These are phyloP conservation scores for Perdita meconis DNA, from an alignment of 2,888 invertebrate genomes.

Conservation along the genomic window DNA sequence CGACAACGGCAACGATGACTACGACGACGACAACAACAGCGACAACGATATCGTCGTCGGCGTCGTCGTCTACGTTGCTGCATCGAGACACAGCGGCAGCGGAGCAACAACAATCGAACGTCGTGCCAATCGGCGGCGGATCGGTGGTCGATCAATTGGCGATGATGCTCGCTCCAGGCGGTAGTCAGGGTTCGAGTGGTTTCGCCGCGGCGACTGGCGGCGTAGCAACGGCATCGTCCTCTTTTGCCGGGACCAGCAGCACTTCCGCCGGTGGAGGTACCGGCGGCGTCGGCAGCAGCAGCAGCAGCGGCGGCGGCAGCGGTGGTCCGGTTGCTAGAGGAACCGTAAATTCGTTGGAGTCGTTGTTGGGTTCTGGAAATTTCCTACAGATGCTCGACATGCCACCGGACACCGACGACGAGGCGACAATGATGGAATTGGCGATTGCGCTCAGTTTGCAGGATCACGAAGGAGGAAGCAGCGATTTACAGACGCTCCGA, in stretches of 20 bases:
- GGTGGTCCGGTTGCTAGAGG: conserved; percentile 62
- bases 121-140: conserved; percentile 80
- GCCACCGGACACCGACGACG: conserved; percentile 98
- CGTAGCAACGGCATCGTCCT: not conserved
- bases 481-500: conserved; percentile 86
- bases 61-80: too few relatives aligned
- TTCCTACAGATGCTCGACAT: conserved; percentile 94
- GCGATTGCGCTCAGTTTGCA: conserved; percentile 98
- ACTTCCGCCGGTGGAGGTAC: not conserved
- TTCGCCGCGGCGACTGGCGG: not conserved
- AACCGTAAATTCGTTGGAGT: conserved; percentile 83
- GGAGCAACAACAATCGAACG: conserved; percentile 85
- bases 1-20: too few relatives aligned
- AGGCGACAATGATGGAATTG: conserved; percentile 97
- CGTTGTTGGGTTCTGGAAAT: conserved; percentile 84
- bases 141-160: conserved; percentile 85
- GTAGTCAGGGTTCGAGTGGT: conserved; percentile 65
- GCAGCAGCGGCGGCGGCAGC: conserved; percentile 19
- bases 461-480: conserved; percentile 88
- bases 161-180: conserved; percentile 86
- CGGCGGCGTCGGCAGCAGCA: not conserved
- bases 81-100: conserved; percentile 85
- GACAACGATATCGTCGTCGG: not conserved
- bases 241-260: conserved; percentile 5
- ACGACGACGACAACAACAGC: not conserved